Evolutionary conservation across 2,797 vertebrate species (phyloP).

Genomic region (Podarcis siculus): DNA sequence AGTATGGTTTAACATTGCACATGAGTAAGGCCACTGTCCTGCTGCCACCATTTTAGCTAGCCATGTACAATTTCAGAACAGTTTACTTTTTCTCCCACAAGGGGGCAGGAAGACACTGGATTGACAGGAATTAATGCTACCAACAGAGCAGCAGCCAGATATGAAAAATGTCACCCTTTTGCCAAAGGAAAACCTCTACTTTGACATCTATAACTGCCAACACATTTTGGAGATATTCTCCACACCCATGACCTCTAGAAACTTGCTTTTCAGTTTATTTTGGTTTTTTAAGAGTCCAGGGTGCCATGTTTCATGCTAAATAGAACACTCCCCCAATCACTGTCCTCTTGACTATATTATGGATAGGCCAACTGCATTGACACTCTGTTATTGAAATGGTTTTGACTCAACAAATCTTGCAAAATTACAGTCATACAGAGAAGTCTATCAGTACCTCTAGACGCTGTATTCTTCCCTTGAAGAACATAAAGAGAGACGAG

Average conservation of each 20-base stretch:
- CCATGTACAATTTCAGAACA: neutral
- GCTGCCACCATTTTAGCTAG: neutral
- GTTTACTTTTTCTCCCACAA: slow-evolving; percentile 4
- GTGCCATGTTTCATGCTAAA: neutral
- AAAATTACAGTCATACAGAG: neutral
- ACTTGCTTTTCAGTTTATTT: neutral
- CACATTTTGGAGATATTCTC: neutral
- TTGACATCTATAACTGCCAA: neutral
- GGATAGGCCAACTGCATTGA: neutral
- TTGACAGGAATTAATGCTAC: neutral
- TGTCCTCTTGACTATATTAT: neutral
- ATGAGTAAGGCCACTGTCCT: neutral
- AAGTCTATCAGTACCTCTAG: slow-evolving; percentile 86
- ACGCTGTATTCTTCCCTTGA: slow-evolving; percentile 97
- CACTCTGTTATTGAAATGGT: neutral
- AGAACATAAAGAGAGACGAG: slow-evolving; percentile 98
- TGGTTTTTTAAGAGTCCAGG: neutral
- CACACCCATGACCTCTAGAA: neutral
- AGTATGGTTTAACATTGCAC: too few species aligned
- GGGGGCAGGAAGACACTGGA: slow-evolving; percentile 1
- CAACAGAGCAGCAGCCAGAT: slow-evolving; percentile 20
- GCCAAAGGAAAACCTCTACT: neutral
- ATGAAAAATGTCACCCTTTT: rapidly evolving
- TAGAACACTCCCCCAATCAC: neutral
- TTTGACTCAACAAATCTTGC: slow-evolving; percentile 1